These are phyloP conservation scores for Idaea biselata DNA, from an alignment of 2,888 invertebrate genomes.

Conservation along the genomic window DNA sequence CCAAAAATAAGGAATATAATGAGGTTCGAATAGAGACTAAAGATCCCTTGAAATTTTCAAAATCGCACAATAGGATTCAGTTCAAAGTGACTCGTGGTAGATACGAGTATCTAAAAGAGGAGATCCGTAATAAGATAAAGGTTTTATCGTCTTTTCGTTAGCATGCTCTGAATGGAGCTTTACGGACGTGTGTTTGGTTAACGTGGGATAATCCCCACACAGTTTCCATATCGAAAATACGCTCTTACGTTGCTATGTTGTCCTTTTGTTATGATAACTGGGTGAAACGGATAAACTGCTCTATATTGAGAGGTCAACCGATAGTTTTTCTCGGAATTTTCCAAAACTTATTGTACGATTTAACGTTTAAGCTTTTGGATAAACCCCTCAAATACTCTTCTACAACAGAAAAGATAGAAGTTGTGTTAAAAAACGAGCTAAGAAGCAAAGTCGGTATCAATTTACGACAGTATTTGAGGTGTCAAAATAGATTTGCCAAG, in stretches of 20 bases:
- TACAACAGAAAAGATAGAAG: no score
- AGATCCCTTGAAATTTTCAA: background rate
- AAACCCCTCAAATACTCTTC: background rate
- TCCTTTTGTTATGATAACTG: slow-evolving; percentile 54
- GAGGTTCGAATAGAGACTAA: background rate
- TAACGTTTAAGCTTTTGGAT: background rate
- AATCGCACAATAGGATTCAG: slow-evolving; percentile 29
- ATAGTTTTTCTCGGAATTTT: background rate
- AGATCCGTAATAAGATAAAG: slow-evolving; percentile 74
- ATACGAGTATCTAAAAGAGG: slow-evolving; percentile 35
- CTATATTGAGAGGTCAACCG: slow-evolving; percentile 20
- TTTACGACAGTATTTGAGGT: slow-evolving; percentile 13
- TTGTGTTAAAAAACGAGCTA: no score
- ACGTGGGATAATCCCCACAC: slow-evolving; percentile 67
- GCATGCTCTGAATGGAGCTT: slow-evolving; percentile 63
- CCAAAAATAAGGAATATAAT: background rate
- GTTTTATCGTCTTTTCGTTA: slow-evolving; percentile 76
- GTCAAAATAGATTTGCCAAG: slow-evolving; percentile 36
- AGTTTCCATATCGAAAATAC: slow-evolving; percentile 56
- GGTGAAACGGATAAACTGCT: slow-evolving; percentile 43
- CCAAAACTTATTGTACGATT: background rate
- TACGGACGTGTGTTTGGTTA: slow-evolving; percentile 66
- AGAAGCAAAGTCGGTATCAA: background rate
- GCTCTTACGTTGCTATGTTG: slow-evolving; percentile 37
- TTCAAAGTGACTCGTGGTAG: slow-evolving; percentile 35